Evolutionary conservation across 2,113 vertebrate genomes (phyloP), one percentile per base, ranked within the genome.

Genomic region (Aptenodytes forsteri): DNA sequence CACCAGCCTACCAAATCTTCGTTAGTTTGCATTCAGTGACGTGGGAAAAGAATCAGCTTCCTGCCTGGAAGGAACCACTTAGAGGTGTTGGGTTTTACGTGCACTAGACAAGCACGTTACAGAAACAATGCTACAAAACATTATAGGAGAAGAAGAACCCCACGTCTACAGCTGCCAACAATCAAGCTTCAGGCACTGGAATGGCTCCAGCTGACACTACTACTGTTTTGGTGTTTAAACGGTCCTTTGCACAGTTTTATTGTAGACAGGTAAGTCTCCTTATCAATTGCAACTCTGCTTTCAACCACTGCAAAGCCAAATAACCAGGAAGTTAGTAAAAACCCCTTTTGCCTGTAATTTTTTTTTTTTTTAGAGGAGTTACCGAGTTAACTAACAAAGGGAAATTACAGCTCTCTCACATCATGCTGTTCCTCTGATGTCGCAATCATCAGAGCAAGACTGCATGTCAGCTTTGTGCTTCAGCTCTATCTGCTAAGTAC

Each of bases 151-250:
- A 30, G 17, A 38, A 11, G 1, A 5, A 22, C 9, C 44, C 16
- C 72, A 16, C 0, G 1, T 1, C 30, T 13, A 9, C 13, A 27
- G 56, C 44, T 65, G 65, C 77, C 78, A 40, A 27, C 21, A 10
- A 7, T 0, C 6, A 12, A 38, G 36, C 50, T 44, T 7, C 12
- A 1, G 0, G 10, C 4, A 2, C 52, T n/a, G 25, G 18, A 55
- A 16, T 0, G 4, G 9, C 64, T 46, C 36, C 20, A 29, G 40
- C 19, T 14, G 27, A 13, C 20, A 26, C n/a, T 7, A 9, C 6
- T 25, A 5, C 11, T n/a, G 9, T 23, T 16, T 11, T 30, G 52
- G 40, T 14, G 15, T 47, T 71, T 20, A 13, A 55, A 32, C 25
- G 11, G 3, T 27, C n/a, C 61, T 76, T 54, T 14, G 34, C 9